Evolutionary conservation across 2,888 invertebrate genomes (phyloP).

Genomic region (Sinotaia quadrata): DNA sequence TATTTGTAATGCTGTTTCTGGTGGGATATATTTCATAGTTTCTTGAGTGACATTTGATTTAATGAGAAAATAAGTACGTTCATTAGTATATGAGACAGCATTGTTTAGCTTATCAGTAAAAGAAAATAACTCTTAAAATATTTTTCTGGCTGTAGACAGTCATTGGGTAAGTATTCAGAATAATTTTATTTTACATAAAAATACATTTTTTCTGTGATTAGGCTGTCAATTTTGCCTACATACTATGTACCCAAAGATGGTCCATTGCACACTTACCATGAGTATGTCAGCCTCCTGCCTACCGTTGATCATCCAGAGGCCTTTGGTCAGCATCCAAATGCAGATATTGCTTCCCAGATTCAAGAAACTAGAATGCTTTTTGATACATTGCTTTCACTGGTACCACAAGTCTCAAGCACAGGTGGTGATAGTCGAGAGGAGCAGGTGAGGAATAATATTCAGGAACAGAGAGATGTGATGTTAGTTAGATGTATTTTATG

Average conservation of each 20-base stretch:
- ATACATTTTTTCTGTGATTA: constrained; percentile 68
- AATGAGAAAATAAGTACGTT: too few species aligned
- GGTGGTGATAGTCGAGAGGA: constrained; percentile 79
- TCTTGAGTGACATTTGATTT: too few species aligned
- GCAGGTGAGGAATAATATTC: too few species aligned
- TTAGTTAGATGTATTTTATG: too few species aligned
- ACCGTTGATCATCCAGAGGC: constrained; percentile 87
- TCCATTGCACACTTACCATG: constrained; percentile 84
- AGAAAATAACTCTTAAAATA: too few species aligned
- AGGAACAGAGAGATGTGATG: too few species aligned
- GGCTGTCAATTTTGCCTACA: constrained; percentile 81
- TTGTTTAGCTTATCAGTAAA: too few species aligned
- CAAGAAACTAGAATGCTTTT: constrained; percentile 84
- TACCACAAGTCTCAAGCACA: constrained; percentile 77
- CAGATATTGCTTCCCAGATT: constrained; percentile 89
- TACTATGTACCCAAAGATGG: constrained; percentile 89
- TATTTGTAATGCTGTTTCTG: too few species aligned
- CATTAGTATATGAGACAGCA: too few species aligned
- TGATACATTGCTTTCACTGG: constrained; percentile 84
- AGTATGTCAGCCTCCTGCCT: constrained; percentile 85
- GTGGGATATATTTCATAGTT: too few species aligned
- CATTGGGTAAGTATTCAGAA: neutral
- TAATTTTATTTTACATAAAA: neutral
- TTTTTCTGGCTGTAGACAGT: too few species aligned
- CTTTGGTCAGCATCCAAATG: constrained; percentile 91